Percentiles rank a stretch among this genome's conserved stretches.
These are phyloP conservation scores for Gorsachius goisagi DNA, from an alignment of 2,113 vertebrate species.

Conservation along the genomic window DNA sequence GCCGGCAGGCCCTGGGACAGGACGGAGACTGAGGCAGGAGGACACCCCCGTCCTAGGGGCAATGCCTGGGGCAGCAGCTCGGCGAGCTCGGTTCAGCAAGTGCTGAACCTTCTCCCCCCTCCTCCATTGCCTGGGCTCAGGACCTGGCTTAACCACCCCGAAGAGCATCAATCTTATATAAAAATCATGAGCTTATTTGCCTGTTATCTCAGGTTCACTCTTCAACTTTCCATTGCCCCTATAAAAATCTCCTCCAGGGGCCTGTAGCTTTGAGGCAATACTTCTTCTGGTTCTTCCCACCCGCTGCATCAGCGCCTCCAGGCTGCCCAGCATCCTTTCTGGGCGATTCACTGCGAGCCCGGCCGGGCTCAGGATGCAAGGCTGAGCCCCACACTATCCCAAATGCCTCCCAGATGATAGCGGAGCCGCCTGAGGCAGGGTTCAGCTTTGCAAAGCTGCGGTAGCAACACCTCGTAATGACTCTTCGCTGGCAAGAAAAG, in stretches of 20 bases:
- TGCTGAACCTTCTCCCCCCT: accelerated
- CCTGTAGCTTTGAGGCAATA: background rate
- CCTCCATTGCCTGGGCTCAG: too few species aligned
- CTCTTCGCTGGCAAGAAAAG: too few species aligned
- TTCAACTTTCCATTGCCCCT: background rate
- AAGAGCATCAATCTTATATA: accelerated
- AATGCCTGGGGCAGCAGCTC: too few species aligned
- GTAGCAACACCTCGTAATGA: background rate
- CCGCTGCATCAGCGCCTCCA: background rate
- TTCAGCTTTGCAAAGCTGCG: background rate
- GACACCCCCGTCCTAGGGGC: background rate
- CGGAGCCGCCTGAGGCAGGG: background rate
- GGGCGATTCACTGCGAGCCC: background rate
- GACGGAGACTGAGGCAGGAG: background rate
- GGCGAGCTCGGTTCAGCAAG: background rate
- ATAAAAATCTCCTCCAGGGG: background rate
- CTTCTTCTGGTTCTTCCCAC: background rate
- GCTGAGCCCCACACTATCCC: background rate
- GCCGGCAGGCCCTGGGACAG: background rate
- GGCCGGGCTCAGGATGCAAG: background rate
- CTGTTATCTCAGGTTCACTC: background rate
- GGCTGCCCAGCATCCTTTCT: background rate
- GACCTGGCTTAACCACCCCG: accelerated
- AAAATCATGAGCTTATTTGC: background rate
- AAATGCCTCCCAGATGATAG: background rate